A percentile compares a stretch with the other conserved stretches of the same genome.
These are phyloP conservation scores for Meandrusa payeni DNA, from an alignment of 2,888 invertebrate species.

Conservation along the genomic window DNA sequence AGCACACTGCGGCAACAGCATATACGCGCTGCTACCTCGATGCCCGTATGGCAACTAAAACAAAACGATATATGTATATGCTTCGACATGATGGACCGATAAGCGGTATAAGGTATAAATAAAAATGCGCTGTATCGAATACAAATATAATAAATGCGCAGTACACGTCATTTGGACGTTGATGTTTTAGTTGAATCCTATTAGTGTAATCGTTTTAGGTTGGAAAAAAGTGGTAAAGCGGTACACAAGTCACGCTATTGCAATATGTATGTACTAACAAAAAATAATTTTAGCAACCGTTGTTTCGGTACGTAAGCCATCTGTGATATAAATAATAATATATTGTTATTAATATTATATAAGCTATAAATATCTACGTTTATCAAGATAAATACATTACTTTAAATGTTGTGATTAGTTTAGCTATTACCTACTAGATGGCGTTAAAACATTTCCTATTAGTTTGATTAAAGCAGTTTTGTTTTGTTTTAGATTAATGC, in stretches of 20 bases:
- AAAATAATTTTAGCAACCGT: too few relatives aligned
- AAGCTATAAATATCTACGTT: too few relatives aligned
- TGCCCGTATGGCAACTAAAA: slow-evolving; percentile 74
- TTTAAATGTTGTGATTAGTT: not conserved
- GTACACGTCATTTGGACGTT: slow-evolving; percentile 18
- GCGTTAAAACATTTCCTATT: not conserved
- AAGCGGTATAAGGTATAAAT: slow-evolving; percentile 75
- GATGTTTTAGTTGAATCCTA: not conserved
- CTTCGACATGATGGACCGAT: slow-evolving; percentile 68
- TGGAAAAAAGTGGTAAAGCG: too few relatives aligned
- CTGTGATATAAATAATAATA: too few relatives aligned
- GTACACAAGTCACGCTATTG: too few relatives aligned
- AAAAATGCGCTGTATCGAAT: slow-evolving; percentile 64
- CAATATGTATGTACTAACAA: too few relatives aligned
- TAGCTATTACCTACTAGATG: slow-evolving; percentile 21
- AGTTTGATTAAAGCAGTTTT: too few relatives aligned
- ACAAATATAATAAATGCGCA: slow-evolving; percentile 57
- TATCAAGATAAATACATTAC: too few relatives aligned
- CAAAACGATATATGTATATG: slow-evolving; percentile 41
- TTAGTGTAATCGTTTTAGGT: not conserved
- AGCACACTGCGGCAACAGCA: slow-evolving; percentile 38
- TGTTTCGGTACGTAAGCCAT: too few relatives aligned
- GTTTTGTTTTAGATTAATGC: too few relatives aligned
- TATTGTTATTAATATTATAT: too few relatives aligned
- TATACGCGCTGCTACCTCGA: slow-evolving; percentile 58